Evolutionary conservation across 1,140 invertebrate species (phyloP).

Genomic region (Platorchestia sp.): DNA sequence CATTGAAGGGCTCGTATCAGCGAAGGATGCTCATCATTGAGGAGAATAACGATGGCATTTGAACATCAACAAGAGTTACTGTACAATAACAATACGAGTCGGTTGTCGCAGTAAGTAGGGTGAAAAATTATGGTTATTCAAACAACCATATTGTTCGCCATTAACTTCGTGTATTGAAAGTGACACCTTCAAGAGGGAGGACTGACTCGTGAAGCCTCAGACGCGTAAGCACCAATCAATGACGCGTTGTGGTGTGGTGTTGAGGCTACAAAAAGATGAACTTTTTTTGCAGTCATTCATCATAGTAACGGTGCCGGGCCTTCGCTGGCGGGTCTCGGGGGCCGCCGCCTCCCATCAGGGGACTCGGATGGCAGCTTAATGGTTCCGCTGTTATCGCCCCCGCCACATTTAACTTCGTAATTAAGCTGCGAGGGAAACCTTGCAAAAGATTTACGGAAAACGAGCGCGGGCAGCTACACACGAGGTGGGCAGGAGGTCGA

Average conservation of each 20-base stretch:
- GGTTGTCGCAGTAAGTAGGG: no score
- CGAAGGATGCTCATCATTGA: neutral
- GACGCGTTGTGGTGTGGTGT: neutral
- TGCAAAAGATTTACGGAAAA: no score
- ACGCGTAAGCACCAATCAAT: neutral
- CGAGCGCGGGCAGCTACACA: no score
- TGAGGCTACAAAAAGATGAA: neutral
- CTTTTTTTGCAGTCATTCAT: neutral
- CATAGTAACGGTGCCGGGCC: neutral
- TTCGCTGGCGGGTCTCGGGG: neutral
- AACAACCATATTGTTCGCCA: neutral
- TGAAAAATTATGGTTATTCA: neutral
- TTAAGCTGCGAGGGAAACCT: neutral
- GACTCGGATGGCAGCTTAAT: neutral
- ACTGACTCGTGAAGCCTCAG: neutral
- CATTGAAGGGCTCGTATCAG: neutral
- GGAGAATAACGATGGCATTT: no score
- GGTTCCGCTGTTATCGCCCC: neutral
- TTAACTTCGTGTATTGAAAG: neutral
- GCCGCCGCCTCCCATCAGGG: neutral
- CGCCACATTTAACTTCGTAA: slow-evolving; percentile 7
- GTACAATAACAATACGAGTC: no score
- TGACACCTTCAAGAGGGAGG: neutral
- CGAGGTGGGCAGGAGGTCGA: no score
- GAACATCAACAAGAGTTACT: neutral